Conservation (phyloP, 2,888 invertebrate species). For the Cotesia congregata region DNA sequence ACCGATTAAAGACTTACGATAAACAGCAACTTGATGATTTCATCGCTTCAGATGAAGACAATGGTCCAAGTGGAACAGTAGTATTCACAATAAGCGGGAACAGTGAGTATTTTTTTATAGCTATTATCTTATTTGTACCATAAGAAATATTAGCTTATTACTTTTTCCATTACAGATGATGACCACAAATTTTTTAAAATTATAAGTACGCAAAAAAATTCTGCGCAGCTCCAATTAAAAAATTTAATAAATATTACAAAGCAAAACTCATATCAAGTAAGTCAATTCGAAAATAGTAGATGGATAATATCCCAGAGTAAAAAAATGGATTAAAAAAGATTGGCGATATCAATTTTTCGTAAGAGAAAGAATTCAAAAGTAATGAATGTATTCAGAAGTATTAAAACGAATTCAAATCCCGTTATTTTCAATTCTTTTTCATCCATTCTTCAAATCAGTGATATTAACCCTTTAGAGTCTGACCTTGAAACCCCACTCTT, state of each 20-base stretch:
- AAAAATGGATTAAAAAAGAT: neutral
- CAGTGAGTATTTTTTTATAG: slow-evolving; percentile 59
- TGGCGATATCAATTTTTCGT: neutral
- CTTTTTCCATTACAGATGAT: slow-evolving; percentile 22
- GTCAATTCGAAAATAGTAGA: neutral
- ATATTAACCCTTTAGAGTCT: too few relatives aligned
- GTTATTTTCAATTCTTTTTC: too few relatives aligned
- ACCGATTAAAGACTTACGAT: slow-evolving; percentile 60
- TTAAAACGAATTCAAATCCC: too few relatives aligned
- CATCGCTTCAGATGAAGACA: slow-evolving; percentile 74
- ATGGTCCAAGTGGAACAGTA: slow-evolving; percentile 73
- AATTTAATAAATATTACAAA: slow-evolving; percentile 31
- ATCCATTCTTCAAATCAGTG: too few relatives aligned
- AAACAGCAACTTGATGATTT: slow-evolving; percentile 69
- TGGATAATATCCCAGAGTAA: neutral
- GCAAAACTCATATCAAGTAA: slow-evolving; percentile 41
- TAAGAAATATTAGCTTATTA: neutral
- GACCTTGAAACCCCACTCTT: too few relatives aligned
- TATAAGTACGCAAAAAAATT: slow-evolving; percentile 41
- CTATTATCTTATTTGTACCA: neutral
- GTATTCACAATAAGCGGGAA: slow-evolving; percentile 70
- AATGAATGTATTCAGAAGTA: too few relatives aligned
- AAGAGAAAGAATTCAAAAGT: too few relatives aligned
- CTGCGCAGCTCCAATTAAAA: slow-evolving; percentile 49
- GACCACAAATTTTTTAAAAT: slow-evolving; percentile 50